Evolutionary conservation across 2,888 invertebrate species (phyloP).

Genomic region (Chrysotoxum bicinctum): DNA sequence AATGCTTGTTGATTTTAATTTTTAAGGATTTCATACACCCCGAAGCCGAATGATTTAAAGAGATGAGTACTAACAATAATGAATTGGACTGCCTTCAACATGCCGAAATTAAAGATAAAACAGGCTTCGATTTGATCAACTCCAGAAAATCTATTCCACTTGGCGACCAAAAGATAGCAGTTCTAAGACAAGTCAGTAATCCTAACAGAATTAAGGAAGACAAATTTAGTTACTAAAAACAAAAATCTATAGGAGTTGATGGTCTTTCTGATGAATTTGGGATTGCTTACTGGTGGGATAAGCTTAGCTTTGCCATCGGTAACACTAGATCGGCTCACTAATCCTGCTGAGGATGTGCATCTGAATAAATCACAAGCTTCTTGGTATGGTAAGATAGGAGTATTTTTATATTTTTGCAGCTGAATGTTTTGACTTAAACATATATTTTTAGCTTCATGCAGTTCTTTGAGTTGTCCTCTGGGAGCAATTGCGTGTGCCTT

Average conservation of each 20-base stretch:
- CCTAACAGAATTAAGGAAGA: too few species aligned
- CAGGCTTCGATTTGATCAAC: too few species aligned
- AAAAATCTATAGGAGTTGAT: conserved; percentile 75
- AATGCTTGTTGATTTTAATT: too few species aligned
- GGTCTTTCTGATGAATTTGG: conserved; percentile 79
- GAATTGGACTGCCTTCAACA: too few species aligned
- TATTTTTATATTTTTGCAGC: not conserved
- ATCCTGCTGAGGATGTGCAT: conserved; percentile 75
- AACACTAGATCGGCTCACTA: conserved; percentile 76
- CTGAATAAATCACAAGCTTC: conserved; percentile 77
- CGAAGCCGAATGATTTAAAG: too few species aligned
- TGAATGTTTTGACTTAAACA: not conserved
- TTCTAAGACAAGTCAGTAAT: too few species aligned
- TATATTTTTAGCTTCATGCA: conserved; percentile 76
- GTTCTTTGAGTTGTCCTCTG: not conserved
- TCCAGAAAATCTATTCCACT: too few species aligned
- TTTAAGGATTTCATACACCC: too few species aligned
- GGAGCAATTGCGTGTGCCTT: not conserved
- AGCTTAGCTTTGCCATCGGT: conserved; percentile 79
- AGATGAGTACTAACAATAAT: too few species aligned
- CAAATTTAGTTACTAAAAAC: too few species aligned
- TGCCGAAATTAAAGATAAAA: too few species aligned
- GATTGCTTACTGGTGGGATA: conserved; percentile 79
- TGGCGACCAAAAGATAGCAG: too few species aligned
- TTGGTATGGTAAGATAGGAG: conserved; percentile 78